These are phyloP conservation scores for Pyxicephalus adspersus DNA, from an alignment of 2,113 vertebrate genomes.

Conservation along the genomic window DNA sequence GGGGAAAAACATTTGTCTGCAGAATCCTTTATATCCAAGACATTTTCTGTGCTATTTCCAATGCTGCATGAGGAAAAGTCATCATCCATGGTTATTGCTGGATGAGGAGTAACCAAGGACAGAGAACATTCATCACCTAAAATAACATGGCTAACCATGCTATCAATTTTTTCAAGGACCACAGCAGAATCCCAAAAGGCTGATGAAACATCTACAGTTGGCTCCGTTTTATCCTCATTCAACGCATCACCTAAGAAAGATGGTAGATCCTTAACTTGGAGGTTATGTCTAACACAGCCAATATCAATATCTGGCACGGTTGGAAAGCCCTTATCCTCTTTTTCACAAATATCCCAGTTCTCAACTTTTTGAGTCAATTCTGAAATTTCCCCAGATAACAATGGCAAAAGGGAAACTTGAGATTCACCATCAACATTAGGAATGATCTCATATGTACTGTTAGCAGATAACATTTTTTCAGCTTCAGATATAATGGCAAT, in stretches of 20 bases:
- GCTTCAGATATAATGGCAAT: neutral
- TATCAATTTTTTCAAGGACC: neutral
- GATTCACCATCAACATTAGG: neutral
- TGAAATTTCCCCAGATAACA: neutral
- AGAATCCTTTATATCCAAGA: neutral
- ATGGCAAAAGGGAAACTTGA: neutral
- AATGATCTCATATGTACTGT: conserved; percentile 6
- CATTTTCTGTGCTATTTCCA: neutral
- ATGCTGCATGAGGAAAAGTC: neutral
- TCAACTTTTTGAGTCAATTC: neutral
- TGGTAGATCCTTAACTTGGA: neutral
- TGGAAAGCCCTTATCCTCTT: neutral
- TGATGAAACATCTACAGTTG: neutral
- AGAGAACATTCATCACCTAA: neutral
- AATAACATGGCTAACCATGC: neutral
- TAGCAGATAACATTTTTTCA: neutral
- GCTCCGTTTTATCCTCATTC: neutral
- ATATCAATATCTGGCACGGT: neutral
- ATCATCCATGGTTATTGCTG: neutral
- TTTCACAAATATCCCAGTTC: neutral
- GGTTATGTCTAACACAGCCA: neutral
- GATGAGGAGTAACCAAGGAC: neutral
- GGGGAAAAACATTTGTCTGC: neutral
- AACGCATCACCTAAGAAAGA: neutral
- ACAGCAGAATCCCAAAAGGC: neutral